A percentile compares a stretch with the other conserved stretches of the same genome.
Conservation (phyloP, 2,113 vertebrate species). For the Empidonax traillii region DNA sequence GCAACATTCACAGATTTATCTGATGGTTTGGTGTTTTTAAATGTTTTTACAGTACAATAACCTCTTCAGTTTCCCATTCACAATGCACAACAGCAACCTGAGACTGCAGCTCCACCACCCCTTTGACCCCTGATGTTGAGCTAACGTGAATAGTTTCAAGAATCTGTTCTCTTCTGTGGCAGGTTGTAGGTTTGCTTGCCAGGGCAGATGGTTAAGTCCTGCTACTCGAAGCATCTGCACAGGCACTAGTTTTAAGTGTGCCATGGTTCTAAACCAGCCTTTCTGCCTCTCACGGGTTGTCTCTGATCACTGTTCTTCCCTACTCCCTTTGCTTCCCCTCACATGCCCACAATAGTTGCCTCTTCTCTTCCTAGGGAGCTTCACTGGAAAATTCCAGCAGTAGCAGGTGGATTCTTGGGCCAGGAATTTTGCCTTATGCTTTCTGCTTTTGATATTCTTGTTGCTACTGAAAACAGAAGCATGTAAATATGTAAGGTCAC, state of each 20-base stretch:
- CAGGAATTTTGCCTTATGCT: background rate
- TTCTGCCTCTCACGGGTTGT: background rate
- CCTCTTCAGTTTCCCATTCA: background rate
- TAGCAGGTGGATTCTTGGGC: background rate
- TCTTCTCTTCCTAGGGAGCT: background rate
- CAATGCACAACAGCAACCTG: background rate
- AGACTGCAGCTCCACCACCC: background rate
- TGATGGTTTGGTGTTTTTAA: background rate
- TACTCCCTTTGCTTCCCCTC: background rate
- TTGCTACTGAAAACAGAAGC: conserved; percentile 17
- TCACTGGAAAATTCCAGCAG: background rate
- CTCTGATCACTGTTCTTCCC: background rate
- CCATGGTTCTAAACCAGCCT: background rate
- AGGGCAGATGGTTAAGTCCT: background rate
- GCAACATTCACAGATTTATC: background rate
- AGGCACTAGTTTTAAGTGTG: background rate
- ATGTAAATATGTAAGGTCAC: background rate
- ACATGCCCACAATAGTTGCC: background rate
- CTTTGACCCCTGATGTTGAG: background rate
- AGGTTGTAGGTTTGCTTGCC: background rate
- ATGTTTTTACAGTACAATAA: background rate
- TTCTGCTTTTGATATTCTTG: background rate
- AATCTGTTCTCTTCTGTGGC: background rate
- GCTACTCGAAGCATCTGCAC: background rate
- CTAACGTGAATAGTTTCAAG: background rate